These are phyloP conservation scores for Orchestes rusci DNA, from an alignment of 2,888 invertebrate genomes.

Conservation along the genomic window DNA sequence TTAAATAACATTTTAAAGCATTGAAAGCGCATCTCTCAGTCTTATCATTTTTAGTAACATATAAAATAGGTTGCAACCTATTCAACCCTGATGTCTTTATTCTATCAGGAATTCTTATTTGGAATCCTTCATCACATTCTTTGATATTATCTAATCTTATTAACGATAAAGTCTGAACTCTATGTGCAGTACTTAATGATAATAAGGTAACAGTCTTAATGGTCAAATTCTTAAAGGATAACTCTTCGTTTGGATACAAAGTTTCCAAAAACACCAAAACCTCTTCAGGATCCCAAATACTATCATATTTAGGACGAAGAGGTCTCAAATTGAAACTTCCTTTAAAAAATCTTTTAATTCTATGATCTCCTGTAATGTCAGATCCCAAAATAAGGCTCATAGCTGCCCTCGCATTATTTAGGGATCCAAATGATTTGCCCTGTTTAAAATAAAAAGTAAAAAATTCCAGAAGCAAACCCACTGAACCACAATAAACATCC, in stretches of 20 bases:
- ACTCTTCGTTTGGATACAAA: neutral
- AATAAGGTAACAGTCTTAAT: constrained; percentile 13
- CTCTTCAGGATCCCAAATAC: constrained; percentile 13
- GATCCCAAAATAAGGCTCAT: constrained; percentile 11
- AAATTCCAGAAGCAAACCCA: neutral
- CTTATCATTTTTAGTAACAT: neutral
- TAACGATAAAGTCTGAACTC: constrained; percentile 16
- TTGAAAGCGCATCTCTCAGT: neutral
- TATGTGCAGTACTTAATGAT: constrained; percentile 16
- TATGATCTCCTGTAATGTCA: constrained; percentile 2
- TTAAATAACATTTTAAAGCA: neutral
- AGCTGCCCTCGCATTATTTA: constrained; percentile 14
- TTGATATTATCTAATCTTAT: constrained; percentile 14
- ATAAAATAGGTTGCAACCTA: constrained; percentile 13
- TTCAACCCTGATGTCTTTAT: constrained; percentile 13
- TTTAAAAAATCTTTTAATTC: constrained; percentile 16
- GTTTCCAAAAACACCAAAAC: neutral
- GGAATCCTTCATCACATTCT: constrained; percentile 3
- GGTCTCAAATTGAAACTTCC: constrained; percentile 11
- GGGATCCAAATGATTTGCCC: constrained; percentile 6
- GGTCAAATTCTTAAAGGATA: constrained; percentile 10
- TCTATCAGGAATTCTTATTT: constrained; percentile 14
- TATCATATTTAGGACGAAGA: constrained; percentile 12
- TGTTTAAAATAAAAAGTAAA: neutral
- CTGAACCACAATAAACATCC: neutral